Base-by-base conservation (phyloP, 2,113 vertebrate species). In the Ageneiosus marmoratus region DNA sequence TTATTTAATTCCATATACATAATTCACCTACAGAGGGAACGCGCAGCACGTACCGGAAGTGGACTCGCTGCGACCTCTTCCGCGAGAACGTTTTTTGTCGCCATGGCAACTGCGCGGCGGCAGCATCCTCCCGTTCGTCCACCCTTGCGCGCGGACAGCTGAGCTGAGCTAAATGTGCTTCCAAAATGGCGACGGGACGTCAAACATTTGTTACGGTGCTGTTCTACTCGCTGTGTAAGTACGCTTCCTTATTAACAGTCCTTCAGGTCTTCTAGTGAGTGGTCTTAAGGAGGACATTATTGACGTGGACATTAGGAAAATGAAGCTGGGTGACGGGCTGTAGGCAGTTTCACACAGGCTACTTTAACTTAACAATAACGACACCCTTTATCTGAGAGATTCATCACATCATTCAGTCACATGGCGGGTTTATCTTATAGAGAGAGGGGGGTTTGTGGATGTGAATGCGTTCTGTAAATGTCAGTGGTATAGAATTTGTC, bases 51-150 rank as follows among this genome's bases (percentile, higher is more conserved):
- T 13, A 44, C 67, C 67, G 41, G 67, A 70, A 70, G 37, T 70
- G 51, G 10, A 77, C 18, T 22, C 53, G 22, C 53, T 62, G 6
- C 41, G 2, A 18, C 55, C 86, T 86, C 86, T 87, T 90, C 82
- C 74, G 69, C 85, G 77, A 81, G 44, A 81, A 83, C 88, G 90
- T 86, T 86, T n/a, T 86, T 90, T 89, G 91, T 94, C 89, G 91
- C 91, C 91, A 94, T 94, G 93, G 93, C 92, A 94, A 94, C 94
- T 90, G 88, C 86, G 91, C 85, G 81, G 89, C 92, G 91, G 92
- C 93, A 93, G 90, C 92, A 92, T 93, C 94, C 92, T 91, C 65
- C 90, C 87, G 90, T 84, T 83, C 58, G 80, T 46, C 22, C 58
- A 74, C 79, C 81, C 83, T n/a, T 83, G 74, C 90, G 90, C 90